Evolutionary conservation across 2,797 vertebrate species (phyloP).

Genomic region (Pempheris klunzingeri): DNA sequence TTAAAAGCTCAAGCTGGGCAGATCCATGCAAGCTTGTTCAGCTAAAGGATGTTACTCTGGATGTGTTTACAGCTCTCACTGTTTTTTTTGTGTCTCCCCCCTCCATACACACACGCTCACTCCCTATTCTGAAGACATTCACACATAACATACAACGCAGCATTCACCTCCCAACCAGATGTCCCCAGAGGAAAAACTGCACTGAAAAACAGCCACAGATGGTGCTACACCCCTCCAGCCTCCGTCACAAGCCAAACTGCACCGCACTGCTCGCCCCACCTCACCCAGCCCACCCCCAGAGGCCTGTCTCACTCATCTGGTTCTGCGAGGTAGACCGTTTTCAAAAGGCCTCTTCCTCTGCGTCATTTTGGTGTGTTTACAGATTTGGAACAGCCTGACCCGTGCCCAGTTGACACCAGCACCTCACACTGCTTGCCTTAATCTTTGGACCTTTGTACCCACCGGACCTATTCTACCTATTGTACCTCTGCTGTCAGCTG

Average conservation of each 20-base stretch:
- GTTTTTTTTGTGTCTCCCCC: not conserved
- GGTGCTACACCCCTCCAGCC: slow-evolving; percentile 77
- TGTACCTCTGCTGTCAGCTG: slow-evolving; percentile 66
- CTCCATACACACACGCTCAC: slow-evolving; percentile 24
- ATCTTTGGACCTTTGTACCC: slow-evolving; percentile 44
- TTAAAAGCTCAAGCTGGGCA: slow-evolving; percentile 67
- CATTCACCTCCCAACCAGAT: slow-evolving; percentile 65
- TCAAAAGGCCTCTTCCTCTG: slow-evolving; percentile 38
- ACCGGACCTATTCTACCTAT: slow-evolving; percentile 32
- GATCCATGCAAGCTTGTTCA: slow-evolving; percentile 73
- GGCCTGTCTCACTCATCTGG: slow-evolving; percentile 57
- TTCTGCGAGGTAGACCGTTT: slow-evolving; percentile 42
- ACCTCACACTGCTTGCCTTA: slow-evolving; percentile 62
- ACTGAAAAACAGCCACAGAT: slow-evolving; percentile 80
- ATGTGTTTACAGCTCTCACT: slow-evolving; percentile 61
- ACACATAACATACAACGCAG: slow-evolving; percentile 47
- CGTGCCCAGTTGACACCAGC: slow-evolving; percentile 62
- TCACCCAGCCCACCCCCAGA: slow-evolving; percentile 56
- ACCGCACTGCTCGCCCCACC: slow-evolving; percentile 30
- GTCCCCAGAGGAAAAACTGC: slow-evolving; percentile 68
- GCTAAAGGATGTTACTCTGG: slow-evolving; percentile 60
- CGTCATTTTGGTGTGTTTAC: slow-evolving; percentile 69
- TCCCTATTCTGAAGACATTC: slow-evolving; percentile 56
- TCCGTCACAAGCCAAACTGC: slow-evolving; percentile 68
- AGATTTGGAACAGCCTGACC: slow-evolving; percentile 55